Conservation (phyloP, 2,797 vertebrate species). For the Atherinosoma microstoma region DNA sequence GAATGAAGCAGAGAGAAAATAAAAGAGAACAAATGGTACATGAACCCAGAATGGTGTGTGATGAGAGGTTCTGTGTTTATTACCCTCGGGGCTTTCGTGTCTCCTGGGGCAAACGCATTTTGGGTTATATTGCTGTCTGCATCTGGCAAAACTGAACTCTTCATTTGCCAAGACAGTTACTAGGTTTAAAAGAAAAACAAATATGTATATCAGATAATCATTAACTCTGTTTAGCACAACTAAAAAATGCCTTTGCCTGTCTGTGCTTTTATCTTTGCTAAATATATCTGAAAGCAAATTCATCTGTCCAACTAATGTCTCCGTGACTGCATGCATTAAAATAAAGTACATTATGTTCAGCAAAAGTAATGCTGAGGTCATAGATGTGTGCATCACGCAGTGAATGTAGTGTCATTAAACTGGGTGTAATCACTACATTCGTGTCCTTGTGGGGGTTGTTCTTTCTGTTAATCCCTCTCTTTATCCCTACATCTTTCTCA, state of each 20-base stretch:
- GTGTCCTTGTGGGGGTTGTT: conserved; percentile 59
- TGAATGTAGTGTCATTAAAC: conserved; percentile 73
- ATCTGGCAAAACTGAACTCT: conserved; percentile 36
- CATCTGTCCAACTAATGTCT: not conserved
- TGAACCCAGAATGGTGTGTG: conserved; percentile 20
- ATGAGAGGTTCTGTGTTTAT: conserved; percentile 17
- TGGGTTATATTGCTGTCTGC: conserved; percentile 31
- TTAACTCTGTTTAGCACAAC: conserved; percentile 12
- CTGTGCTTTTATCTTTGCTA: not conserved
- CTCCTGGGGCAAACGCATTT: conserved; percentile 30
- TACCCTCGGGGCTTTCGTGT: conserved; percentile 26
- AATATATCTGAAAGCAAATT: not conserved
- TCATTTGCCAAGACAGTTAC: conserved; percentile 25
- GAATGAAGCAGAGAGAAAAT: conserved; percentile 22
- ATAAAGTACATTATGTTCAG: conserved; percentile 16
- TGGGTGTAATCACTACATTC: conserved; percentile 74
- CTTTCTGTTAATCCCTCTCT: conserved; percentile 76
- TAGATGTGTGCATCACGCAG: conserved; percentile 12
- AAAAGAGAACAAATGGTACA: conserved; percentile 25
- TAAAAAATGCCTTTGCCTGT: not conserved
- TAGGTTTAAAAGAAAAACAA: conserved; percentile 19
- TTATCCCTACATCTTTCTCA: conserved; percentile 66
- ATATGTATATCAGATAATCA: conserved; percentile 14
- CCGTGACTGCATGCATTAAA: not conserved
- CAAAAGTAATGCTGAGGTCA: not conserved